phyloP scores from a whole-genome alignment of 2,797 vertebrate species.

The Lycodopsis pacificus region DNA sequence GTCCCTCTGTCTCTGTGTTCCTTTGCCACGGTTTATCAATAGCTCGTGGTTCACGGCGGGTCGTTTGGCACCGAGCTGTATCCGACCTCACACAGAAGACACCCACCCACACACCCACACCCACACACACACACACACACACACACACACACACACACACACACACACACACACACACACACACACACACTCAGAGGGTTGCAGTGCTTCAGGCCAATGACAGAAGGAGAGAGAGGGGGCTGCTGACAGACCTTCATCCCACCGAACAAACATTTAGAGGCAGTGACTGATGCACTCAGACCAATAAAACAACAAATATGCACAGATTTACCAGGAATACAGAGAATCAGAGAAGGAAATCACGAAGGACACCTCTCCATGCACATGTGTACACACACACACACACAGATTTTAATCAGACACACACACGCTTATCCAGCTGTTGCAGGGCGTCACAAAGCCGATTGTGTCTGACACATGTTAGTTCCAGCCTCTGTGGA shows the following conservation, averaged over 20 bases:
- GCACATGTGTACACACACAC: constrained; percentile 30
- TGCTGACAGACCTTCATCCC: constrained; percentile 69
- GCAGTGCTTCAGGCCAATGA: constrained; percentile 68
- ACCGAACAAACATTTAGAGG: constrained; percentile 22
- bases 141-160: constrained; percentile 20
- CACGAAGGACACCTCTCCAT: constrained; percentile 44
- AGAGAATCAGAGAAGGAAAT: neutral
- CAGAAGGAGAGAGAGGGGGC: constrained; percentile 74
- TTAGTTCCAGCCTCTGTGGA: constrained; percentile 41
- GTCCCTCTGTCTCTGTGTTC: constrained; percentile 26
- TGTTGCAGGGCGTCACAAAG: constrained; percentile 67
- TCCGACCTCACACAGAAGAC: constrained; percentile 30
- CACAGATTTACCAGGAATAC: neutral
- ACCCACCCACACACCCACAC: constrained; percentile 8
- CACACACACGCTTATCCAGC: constrained; percentile 47
- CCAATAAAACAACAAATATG: neutral
- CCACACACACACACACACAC: constrained; percentile 27
- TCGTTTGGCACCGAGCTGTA: constrained; percentile 50
- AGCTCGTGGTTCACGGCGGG: constrained; percentile 65
- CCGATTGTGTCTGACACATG: constrained; percentile 69
- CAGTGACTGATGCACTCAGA: neutral
- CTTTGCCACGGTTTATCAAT: constrained; percentile 73
- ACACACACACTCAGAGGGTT: constrained; percentile 36
- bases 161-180: constrained; percentile 28
- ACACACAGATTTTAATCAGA: constrained; percentile 57